A percentile compares a stretch with the other conserved stretches of the same genome.
These are phyloP conservation scores for Lota lota DNA, from an alignment of 2,113 vertebrate genomes.

Conservation along the genomic window DNA sequence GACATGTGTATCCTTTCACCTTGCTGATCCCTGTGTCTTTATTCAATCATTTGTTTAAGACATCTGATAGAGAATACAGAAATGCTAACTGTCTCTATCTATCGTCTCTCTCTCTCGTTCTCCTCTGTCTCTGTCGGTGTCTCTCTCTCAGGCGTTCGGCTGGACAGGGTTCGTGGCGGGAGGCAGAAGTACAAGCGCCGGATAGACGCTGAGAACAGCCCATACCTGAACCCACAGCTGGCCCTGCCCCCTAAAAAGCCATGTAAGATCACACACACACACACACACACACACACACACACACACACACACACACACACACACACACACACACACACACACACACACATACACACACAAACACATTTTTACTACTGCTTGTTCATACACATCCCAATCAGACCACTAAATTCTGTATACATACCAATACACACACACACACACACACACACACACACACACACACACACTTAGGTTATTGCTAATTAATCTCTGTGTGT, in stretches of 20 bases:
- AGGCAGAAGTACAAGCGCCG: constrained; percentile 99
- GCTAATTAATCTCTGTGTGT: not conserved
- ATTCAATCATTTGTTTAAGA: no score
- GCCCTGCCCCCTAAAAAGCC: constrained; percentile 98
- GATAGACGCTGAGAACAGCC: constrained; percentile 99
- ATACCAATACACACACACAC: constrained; percentile 19
- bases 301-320: constrained; percentile 6
- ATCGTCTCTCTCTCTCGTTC: not conserved
- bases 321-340: constrained; percentile 14
- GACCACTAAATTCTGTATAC: constrained; percentile 27
- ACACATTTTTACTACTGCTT: no score
- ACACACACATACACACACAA: constrained; percentile 1
- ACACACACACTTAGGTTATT: no score
- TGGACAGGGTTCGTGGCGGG: constrained; percentile 97
- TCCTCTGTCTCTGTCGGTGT: constrained; percentile 6
- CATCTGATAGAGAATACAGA: no score
- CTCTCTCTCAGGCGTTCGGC: constrained; percentile 84
- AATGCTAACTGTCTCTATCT: no score
- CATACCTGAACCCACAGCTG: constrained; percentile 98
- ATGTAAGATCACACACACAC: constrained; percentile 80
- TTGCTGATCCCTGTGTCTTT: no score
- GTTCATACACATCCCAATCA: no score
- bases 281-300: constrained; percentile 26
- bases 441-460: constrained; percentile 37
- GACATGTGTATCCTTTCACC: no score